These are phyloP conservation scores for Bucorvus abyssinicus DNA, from an alignment of 2,797 vertebrate genomes.

Conservation along the genomic window DNA sequence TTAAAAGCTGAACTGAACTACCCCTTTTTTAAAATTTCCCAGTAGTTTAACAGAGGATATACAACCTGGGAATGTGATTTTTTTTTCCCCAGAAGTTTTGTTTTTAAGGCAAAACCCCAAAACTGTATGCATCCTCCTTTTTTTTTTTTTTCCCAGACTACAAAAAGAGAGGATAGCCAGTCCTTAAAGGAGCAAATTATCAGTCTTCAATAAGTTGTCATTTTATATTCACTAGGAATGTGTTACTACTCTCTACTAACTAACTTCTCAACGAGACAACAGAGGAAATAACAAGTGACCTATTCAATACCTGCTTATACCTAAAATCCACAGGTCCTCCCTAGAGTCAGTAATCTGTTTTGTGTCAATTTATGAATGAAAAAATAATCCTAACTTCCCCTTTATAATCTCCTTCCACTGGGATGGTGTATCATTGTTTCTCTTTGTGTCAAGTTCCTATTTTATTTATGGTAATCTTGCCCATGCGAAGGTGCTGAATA, in stretches of 20 bases:
- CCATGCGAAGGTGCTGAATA: neutral
- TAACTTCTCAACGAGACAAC: neutral
- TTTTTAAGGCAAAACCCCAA: neutral
- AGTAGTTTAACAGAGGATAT: neutral
- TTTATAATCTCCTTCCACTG: neutral
- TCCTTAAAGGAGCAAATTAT: neutral
- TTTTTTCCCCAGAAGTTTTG: neutral
- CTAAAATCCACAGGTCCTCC: neutral
- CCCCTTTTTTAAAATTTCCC: neutral
- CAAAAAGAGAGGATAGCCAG: neutral
- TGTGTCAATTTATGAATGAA: neutral
- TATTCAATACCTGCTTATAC: neutral
- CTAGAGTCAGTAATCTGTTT: neutral
- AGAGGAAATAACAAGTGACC: neutral
- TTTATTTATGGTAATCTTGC: neutral
- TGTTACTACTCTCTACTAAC: neutral
- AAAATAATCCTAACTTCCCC: neutral
- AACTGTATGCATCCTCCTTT: accelerated
- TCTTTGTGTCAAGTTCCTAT: neutral
- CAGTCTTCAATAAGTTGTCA: neutral
- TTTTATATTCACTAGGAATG: neutral
- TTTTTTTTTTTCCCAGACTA: neutral
- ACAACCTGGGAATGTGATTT: too few relatives aligned
- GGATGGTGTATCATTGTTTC: neutral
- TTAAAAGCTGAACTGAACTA: neutral